These are phyloP conservation scores for Drosophila trapezifrons DNA, from an alignment of 1,140 invertebrate species.

Conservation along the genomic window DNA sequence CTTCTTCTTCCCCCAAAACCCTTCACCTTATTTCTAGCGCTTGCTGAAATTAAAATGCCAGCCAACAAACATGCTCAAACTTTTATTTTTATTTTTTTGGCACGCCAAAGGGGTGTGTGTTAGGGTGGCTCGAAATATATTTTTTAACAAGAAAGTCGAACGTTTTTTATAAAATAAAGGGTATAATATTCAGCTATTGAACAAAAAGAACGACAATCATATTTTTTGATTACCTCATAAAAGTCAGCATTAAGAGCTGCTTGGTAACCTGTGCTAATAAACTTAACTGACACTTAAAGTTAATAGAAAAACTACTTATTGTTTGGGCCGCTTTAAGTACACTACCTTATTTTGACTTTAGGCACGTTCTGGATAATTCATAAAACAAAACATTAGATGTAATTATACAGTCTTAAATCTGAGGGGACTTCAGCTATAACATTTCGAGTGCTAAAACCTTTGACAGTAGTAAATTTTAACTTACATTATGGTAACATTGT, in stretches of 20 bases:
- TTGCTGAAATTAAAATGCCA: slow-evolving; percentile 61
- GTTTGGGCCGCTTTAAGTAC: not conserved
- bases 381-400: not conserved
- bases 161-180: no score
- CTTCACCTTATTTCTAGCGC: slow-evolving; percentile 24
- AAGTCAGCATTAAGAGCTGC: not conserved
- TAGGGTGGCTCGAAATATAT: slow-evolving; percentile 6
- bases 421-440: no score
- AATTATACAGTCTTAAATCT: not conserved
- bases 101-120: slow-evolving; percentile 32
- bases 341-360: not conserved
- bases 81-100: slow-evolving; percentile 30
- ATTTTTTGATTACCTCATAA: slow-evolving; percentile 4
- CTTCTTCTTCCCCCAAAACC: not conserved
- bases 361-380: not conserved
- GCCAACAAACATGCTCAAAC: slow-evolving; percentile 54
- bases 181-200: no score
- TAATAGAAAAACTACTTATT: not conserved
- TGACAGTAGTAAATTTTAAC: not conserved
- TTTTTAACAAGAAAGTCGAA: no score
- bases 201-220: not conserved
- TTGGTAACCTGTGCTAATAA: slow-evolving; percentile 1
- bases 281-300: not conserved
- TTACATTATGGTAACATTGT: no score
- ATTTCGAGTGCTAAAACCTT: not conserved